Conservation (phyloP, 2,797 vertebrate genomes). For the Parauchenoglanis punctatus region DNA sequence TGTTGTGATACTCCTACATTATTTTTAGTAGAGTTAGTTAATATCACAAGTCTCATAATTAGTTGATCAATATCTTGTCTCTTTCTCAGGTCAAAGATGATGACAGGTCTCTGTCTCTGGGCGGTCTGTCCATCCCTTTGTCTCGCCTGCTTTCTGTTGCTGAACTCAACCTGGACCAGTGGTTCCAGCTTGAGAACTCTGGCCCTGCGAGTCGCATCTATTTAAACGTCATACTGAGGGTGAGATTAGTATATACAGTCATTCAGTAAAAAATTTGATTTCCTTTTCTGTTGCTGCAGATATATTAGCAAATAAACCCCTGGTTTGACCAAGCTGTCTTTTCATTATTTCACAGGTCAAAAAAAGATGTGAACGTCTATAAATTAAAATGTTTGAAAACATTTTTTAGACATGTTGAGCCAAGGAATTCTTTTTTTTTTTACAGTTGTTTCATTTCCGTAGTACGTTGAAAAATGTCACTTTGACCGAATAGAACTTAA, state of each 20-base stretch:
- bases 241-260: conserved; percentile 60
- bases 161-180: conserved; percentile 86
- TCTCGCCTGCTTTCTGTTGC: conserved; percentile 75
- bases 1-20: background rate
- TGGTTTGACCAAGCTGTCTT: background rate
- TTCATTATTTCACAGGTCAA: background rate
- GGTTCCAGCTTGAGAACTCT: conserved; percentile 87
- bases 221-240: conserved; percentile 86
- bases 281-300: background rate
- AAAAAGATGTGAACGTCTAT: background rate
- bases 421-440: background rate
- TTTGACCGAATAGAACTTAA: background rate
- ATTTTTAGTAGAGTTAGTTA: background rate
- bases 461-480: background rate
- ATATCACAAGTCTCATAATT: background rate
- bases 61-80: background rate
- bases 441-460: background rate
- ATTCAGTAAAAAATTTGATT: background rate
- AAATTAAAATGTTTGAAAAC: background rate
- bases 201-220: conserved; percentile 84
- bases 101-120: conserved; percentile 80
- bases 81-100: conserved; percentile 86
- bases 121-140: conserved; percentile 81
- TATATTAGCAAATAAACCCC: background rate
- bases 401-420: background rate